Evolutionary conservation across 2,888 invertebrate genomes (phyloP), one percentile per base, ranked within the genome.

Genomic region (Lucinisca nassula): DNA sequence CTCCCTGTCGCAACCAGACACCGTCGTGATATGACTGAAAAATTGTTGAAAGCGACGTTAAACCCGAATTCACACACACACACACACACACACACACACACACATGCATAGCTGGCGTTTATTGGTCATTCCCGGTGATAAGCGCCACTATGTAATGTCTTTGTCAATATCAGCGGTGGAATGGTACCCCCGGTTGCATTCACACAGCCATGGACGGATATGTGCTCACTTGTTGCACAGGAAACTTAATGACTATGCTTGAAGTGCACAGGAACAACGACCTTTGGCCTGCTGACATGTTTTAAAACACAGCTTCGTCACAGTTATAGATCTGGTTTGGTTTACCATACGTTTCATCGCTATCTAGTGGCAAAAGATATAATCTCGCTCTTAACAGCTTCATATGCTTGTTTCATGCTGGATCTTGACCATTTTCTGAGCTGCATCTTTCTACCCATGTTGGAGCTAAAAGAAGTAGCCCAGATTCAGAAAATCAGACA

Each of bases 161-260:
- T 75, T 32, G 40, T 72, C 30, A 76, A 84, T 40, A 88, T 88
- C 12, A 85, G 32, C 0, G 85, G 84, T 0, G 85, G 88, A 30
- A 82, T 0, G 0, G 88, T 24, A 14, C 3, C 17, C 0, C 88
- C 85, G 0, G 79, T 76, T 27, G 84, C 82, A 79, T 72, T 84
- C 10, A 82, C 77, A 51, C 84, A 87, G 75, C 83, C 85, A 70
- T 89, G 85, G 0, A 82, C 82, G 0, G 84, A 80, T 32, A 85
- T 85, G 27, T 87, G 84, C n/a, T 84, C 87, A 21, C n/a, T 82
- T 24, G 82, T 84, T 14, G 75, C 88, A 14, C 51, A 45, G 17
- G 45, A 45, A 45, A 45, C 45, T 3, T 77, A 76, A 37, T 88
- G 80, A 0, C 79, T 49, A 78, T 85, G 83, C 49, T 77, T 82